Evolutionary conservation across 2,797 vertebrate genomes (phyloP), one percentile per base, ranked within the genome.

Genomic region (Neosilurus mollespiculum): DNA sequence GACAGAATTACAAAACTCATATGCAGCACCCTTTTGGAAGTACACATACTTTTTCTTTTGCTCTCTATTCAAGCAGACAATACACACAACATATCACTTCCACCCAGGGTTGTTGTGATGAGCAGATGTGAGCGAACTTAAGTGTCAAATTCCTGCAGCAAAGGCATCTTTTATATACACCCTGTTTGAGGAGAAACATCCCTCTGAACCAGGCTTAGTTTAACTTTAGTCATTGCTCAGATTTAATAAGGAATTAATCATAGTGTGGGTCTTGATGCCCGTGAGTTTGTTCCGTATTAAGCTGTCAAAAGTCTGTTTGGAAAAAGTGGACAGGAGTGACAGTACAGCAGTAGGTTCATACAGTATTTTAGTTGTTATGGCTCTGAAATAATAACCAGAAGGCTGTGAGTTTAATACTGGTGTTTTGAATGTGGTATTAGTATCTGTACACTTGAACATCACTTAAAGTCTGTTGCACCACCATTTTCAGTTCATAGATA

Each of bases 261-360:
- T n/a, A 22, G 11, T 0, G 6, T 43, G 56, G n/a, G 20, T 43
- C 43, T n/a, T 24, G 54, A 34, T 37, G 30, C 20, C 26, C 3
- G n/a, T 78, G 34, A 62, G 24, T 78, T 78, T 43, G 11, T 37
- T 76, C 20, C 26, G 1, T 75, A 59, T 59, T 59, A 76, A 76
- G 20, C 11, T 61, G 30, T 43, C 20, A 37, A 20, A 7, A 18
- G 24, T 24, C 43, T 51, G 20, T 15, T 51, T 20, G 65, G 37
- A 70, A 49, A 49, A 22, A 49, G 26, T 26, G 34, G 72, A 20
- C 15, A 58, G 1, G 56, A 9, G 10, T 76, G 10, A 76, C 56
- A 61, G 12, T 34, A 37, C 24, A 22, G 53, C 26, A 37, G 54
- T 4, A 3, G 11, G n/a, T 8, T 59, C n/a, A 59, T 22, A 58